Evolutionary conservation across 1,140 invertebrate genomes (phyloP).

Genomic region (Psix sp.): DNA sequence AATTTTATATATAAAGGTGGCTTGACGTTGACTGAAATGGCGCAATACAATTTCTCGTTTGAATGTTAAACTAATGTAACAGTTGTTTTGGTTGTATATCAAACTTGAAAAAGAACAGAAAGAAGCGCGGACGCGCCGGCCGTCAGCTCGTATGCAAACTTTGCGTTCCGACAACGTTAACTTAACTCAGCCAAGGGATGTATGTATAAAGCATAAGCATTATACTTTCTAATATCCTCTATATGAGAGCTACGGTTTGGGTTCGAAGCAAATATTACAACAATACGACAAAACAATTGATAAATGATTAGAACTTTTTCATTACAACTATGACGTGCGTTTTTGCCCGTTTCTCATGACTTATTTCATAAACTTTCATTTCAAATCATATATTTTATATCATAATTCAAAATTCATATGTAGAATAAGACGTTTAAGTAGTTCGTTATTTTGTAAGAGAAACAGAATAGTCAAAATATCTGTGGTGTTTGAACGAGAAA

Average conservation of each 20-base stretch:
- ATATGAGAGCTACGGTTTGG: conserved; percentile 31
- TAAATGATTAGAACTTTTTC: too few relatives aligned
- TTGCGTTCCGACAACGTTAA: conserved; percentile 23
- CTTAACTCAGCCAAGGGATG: conserved; percentile 25
- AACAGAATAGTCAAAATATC: conserved; percentile 10
- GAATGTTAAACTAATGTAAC: conserved; percentile 46
- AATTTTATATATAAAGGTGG: conserved; percentile 21
- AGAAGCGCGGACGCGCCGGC: conserved; percentile 25
- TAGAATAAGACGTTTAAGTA: too few relatives aligned
- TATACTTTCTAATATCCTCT: conserved; percentile 68
- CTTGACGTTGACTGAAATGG: conserved; percentile 4
- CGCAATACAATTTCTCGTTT: conserved; percentile 25
- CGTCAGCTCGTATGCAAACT: conserved; percentile 53
- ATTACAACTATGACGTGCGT: too few relatives aligned
- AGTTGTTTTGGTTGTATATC: conserved; percentile 42
- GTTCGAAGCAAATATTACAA: conserved; percentile 57
- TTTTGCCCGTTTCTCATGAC: too few relatives aligned
- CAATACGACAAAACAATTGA: too few relatives aligned
- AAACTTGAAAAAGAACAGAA: conserved; percentile 36
- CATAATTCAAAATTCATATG: too few relatives aligned
- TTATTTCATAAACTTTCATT: too few relatives aligned
- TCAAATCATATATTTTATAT: too few relatives aligned
- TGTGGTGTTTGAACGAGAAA: conserved; percentile 19
- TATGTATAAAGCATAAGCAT: conserved; percentile 69
- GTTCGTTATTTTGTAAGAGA: background rate